Percentiles rank a stretch among this genome's conserved stretches.
Conservation (phyloP, 2,113 vertebrate genomes). For the Grammomys dolichurus region DNA sequence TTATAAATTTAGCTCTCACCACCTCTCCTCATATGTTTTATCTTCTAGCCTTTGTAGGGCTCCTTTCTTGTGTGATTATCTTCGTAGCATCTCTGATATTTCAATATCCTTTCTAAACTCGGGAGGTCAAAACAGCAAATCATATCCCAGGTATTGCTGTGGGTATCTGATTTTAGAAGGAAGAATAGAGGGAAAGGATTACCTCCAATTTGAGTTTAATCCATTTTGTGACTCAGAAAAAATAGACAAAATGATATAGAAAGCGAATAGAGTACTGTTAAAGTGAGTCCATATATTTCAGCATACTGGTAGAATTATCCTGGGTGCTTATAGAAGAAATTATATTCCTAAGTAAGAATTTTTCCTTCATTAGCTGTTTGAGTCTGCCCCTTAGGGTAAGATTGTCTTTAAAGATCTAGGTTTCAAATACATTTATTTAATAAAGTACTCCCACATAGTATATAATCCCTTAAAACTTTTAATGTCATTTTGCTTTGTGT, state of each 20-base stretch:
- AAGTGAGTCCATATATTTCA: conserved; percentile 25
- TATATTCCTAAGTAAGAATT: conserved; percentile 1
- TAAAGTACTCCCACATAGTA: neutral
- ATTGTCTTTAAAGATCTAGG: neutral
- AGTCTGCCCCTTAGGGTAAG: conserved; percentile 35
- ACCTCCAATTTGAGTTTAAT: conserved; percentile 60
- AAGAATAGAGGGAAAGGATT: conserved; percentile 47
- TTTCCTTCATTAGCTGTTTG: neutral
- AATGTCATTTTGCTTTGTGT: neutral
- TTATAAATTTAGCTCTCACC: conserved; percentile 70
- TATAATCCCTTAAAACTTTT: neutral
- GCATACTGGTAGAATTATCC: conserved; percentile 36
- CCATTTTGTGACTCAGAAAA: conserved; percentile 60
- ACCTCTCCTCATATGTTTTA: conserved; percentile 55
- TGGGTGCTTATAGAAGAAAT: conserved; percentile 2
- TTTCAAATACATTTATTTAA: neutral
- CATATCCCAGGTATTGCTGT: neutral
- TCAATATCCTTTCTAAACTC: conserved; percentile 68
- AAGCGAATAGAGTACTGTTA: conserved; percentile 27
- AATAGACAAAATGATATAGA: conserved; percentile 53
- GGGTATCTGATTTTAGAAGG: conserved; percentile 61
- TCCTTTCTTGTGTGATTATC: conserved; percentile 47
- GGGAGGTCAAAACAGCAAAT: conserved; percentile 42
- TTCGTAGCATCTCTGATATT: conserved; percentile 70
- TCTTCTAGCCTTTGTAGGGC: conserved; percentile 63